Percentiles rank a stretch among this genome's conserved stretches.
Evolutionary conservation across 2,888 invertebrate genomes (phyloP).

Genomic region (Physocephala rufipes): DNA sequence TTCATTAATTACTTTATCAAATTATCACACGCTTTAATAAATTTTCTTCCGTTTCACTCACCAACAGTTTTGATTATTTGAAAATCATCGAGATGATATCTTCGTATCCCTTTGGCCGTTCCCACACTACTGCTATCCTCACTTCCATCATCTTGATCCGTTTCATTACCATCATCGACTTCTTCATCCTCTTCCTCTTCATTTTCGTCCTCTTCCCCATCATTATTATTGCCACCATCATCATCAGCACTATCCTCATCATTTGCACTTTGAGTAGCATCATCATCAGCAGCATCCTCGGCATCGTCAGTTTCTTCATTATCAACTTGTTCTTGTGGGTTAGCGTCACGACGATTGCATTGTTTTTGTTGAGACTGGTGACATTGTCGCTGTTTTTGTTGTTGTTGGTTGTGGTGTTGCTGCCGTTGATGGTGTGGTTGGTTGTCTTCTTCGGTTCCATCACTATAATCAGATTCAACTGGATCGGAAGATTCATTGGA

Average conservation of each 20-base stretch:
- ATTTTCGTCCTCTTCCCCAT: constrained; percentile 55
- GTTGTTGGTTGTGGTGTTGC: too few relatives aligned
- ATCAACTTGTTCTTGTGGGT: constrained; percentile 45
- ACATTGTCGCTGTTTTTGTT: constrained; percentile 18
- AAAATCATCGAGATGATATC: constrained; percentile 80
- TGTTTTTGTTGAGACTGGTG: constrained; percentile 23
- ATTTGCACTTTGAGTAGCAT: constrained; percentile 44
- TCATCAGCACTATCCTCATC: constrained; percentile 47
- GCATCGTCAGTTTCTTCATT: constrained; percentile 41
- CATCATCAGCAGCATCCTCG: constrained; percentile 39
- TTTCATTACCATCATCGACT: constrained; percentile 58
- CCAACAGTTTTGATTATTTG: constrained; percentile 89
- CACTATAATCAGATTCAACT: constrained; percentile 63
- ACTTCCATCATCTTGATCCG: constrained; percentile 57
- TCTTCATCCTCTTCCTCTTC: constrained; percentile 54
- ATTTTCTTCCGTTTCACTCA: constrained; percentile 67
- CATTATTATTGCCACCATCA: constrained; percentile 51
- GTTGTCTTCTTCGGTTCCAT: constrained; percentile 55
- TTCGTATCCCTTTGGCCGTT: constrained; percentile 65
- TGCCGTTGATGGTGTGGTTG: constrained; percentile 31
- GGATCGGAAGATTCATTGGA: constrained; percentile 65
- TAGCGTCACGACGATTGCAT: constrained; percentile 21
- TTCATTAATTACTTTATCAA: neutral
- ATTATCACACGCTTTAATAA: constrained; percentile 9
- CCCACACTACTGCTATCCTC: constrained; percentile 66